These are phyloP conservation scores for Gonioctena quinquepunctata DNA, from an alignment of 1,140 invertebrate genomes.

Conservation along the genomic window DNA sequence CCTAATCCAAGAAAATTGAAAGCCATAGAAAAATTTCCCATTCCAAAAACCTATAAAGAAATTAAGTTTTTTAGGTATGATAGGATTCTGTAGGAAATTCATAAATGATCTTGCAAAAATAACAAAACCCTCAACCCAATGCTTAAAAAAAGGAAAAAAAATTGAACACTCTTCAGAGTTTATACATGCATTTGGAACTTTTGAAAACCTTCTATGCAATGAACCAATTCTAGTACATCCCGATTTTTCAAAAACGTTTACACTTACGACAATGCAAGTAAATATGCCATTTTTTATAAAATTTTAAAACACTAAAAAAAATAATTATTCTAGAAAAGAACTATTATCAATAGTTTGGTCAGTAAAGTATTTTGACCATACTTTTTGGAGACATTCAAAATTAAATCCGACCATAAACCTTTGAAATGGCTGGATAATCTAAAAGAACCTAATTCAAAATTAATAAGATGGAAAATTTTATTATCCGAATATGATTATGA, in stretches of 20 bases:
- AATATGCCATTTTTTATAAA: slow-evolving; percentile 46
- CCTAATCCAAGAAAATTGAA: slow-evolving; percentile 37
- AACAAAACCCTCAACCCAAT: too few species aligned
- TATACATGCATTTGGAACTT: not conserved
- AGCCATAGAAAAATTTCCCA: slow-evolving; percentile 32
- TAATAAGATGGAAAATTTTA: slow-evolving; percentile 48
- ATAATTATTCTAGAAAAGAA: not conserved
- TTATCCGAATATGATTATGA: slow-evolving; percentile 28
- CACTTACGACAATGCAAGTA: slow-evolving; percentile 50
- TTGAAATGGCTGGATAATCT: slow-evolving; percentile 47
- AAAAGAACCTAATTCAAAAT: slow-evolving; percentile 51
- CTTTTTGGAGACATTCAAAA: slow-evolving; percentile 55
- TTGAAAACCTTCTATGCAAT: slow-evolving; percentile 44
- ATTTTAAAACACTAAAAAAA: slow-evolving; percentile 34
- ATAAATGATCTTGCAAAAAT: too few species aligned
- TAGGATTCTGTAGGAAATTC: too few species aligned
- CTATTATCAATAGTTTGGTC: too few species aligned
- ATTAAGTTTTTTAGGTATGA: slow-evolving; percentile 31
- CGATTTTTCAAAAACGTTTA: slow-evolving; percentile 33
- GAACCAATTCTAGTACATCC: slow-evolving; percentile 47
- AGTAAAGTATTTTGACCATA: slow-evolving; percentile 54
- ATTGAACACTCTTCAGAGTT: too few species aligned
- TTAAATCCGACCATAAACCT: slow-evolving; percentile 58
- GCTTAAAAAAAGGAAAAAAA: too few species aligned
- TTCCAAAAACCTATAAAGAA: slow-evolving; percentile 35